Base-by-base conservation (phyloP, 2,113 vertebrate species). In the Barbus barbus region DNA sequence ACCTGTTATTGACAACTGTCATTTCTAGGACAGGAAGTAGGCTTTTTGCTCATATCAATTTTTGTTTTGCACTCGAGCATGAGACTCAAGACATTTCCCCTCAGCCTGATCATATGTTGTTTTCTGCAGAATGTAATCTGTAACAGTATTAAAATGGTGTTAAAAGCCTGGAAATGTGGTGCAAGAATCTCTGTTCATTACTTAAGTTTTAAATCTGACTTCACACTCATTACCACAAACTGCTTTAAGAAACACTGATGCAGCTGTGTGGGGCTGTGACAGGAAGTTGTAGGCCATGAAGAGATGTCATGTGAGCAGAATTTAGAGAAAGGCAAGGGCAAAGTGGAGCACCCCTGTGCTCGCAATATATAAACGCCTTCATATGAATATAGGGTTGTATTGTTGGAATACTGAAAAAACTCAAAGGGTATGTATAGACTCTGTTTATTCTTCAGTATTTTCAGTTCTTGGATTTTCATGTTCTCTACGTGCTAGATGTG, bases 281-380 rank as follows among this genome's bases (percentile, higher is more conserved):
- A 88, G 84, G 87, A 88, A 86, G 81, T 81, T 22, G 14, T 78
- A 86, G 81, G 81, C 63, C 51, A 31, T 60, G 56, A 26, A 60
- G 31, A 80, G 14, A 67, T 38, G 33, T 75, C 76, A 72, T 81
- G 65, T 88, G 63, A 81, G 51, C 81, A 41, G 38, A 60, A 41
- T 89, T 28, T n/a, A 84, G 22, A 58, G 26, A 7, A 79, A 38
- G 36, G 5, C 36, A 38, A 38, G 36, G 36, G 36, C 36, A 7
- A 48, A 46, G 41, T n/a, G 33, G 7, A 69, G 22, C 31, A 48
- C 56, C 28, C 22, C 60, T 36, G 6, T 48, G 33, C 72, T 51
- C 11, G 28, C 16, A 41, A 4, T 77, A 31, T 76, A 31, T 71
- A 58, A 58, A 22, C 51, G 31, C 78, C 26, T 46, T 86, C 20